Percentiles rank a stretch among this genome's conserved stretches.
phyloP scores from a whole-genome alignment of 2,113 vertebrate genomes.

The Sigmodon hispidus region DNA sequence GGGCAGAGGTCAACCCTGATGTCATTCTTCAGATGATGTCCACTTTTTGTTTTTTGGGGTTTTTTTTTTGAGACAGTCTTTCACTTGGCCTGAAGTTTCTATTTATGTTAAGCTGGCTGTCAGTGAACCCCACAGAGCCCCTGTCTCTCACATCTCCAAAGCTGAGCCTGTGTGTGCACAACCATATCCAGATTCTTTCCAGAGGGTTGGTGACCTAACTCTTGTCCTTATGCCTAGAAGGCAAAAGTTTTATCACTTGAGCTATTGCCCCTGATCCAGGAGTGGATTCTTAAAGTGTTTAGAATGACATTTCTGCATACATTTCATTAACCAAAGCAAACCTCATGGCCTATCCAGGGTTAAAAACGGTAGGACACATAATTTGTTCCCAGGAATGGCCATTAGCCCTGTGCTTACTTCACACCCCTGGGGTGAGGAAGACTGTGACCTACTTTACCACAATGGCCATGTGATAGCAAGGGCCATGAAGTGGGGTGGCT shows the following conservation, averaged over 20 bases:
- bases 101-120: neutral
- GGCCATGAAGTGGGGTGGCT: neutral
- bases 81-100: neutral
- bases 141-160: neutral
- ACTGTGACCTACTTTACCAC: neutral
- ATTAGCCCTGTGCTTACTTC: neutral
- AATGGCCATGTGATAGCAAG: neutral
- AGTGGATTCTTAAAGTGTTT: neutral
- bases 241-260: too few relatives aligned
- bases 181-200: too few relatives aligned
- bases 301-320: neutral
- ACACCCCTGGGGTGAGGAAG: neutral
- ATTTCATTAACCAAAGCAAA: neutral
- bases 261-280: too few relatives aligned
- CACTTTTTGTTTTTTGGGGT: neutral
- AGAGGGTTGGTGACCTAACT: too few relatives aligned
- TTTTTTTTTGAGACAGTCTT: neutral
- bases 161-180: neutral
- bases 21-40: neutral
- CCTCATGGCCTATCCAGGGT: neutral
- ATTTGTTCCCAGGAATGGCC: neutral
- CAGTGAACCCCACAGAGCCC: neutral
- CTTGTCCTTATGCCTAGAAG: neutral
- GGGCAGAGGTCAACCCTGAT: neutral
- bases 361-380: neutral